Evolutionary conservation across 2,888 invertebrate genomes (phyloP).

Genomic region (Campoplex nolae): DNA sequence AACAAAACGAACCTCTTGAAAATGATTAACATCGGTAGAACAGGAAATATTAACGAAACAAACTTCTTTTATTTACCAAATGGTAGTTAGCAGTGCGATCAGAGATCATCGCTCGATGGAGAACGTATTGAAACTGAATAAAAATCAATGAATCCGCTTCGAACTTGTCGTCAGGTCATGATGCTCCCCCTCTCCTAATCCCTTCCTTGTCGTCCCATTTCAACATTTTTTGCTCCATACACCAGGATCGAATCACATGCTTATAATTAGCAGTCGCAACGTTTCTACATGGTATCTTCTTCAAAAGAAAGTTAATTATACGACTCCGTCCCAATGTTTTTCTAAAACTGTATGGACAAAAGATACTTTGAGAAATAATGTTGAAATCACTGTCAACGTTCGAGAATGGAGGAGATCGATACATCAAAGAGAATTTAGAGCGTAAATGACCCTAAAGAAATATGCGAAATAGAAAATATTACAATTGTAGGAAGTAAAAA

Average conservation of each 20-base stretch:
- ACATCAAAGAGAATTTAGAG: background rate
- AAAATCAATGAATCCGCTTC: constrained; percentile 33
- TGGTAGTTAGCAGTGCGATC: too few species aligned
- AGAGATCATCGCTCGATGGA: background rate
- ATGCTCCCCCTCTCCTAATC: background rate
- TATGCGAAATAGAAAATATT: background rate
- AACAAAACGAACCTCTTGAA: background rate
- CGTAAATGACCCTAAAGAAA: background rate
- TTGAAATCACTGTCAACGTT: background rate
- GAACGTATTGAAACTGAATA: constrained; percentile 8
- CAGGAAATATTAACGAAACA: background rate
- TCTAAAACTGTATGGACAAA: background rate
- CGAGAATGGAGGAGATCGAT: background rate
- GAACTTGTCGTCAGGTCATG: background rate
- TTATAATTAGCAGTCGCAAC: too few species aligned
- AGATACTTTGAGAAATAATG: background rate
- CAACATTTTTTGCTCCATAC: background rate
- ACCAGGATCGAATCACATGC: background rate
- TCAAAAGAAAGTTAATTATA: constrained; percentile 10
- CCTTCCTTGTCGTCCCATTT: background rate
- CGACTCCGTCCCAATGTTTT: background rate
- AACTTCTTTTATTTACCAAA: too few species aligned
- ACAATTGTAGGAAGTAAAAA: background rate
- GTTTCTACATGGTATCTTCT: background rate
- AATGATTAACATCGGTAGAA: background rate